Conservation (phyloP, 2,113 vertebrate species). For the Morone chrysops region DNA sequence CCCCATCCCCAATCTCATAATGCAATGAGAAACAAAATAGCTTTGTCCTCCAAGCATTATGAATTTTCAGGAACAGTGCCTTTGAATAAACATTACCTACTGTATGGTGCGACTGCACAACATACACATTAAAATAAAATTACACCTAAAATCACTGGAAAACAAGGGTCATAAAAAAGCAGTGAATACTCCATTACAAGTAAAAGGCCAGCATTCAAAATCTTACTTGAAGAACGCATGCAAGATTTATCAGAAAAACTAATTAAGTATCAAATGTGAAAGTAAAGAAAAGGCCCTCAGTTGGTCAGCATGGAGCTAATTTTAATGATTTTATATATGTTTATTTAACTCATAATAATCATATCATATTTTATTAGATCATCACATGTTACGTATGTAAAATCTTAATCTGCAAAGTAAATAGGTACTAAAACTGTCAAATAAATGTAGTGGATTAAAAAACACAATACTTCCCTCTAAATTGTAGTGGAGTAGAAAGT, state of each 20-base stretch:
- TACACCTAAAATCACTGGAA: background rate
- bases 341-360: too few relatives aligned
- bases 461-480: too few relatives aligned
- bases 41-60: slow-evolving; percentile 12
- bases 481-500: too few relatives aligned
- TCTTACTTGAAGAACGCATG: background rate
- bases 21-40: background rate
- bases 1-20: slow-evolving; percentile 3
- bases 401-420: too few relatives aligned
- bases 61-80: slow-evolving; percentile 11
- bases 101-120: background rate
- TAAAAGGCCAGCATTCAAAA: background rate
- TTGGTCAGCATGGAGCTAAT: too few relatives aligned
- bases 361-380: too few relatives aligned
- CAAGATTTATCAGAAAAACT: background rate
- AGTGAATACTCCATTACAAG: background rate
- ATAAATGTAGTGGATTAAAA: too few relatives aligned
- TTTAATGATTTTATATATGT: too few relatives aligned
- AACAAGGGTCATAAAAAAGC: background rate
- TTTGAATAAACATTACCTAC: slow-evolving; percentile 9
- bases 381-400: too few relatives aligned
- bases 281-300: too few relatives aligned
- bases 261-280: background rate
- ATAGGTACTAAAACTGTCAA: too few relatives aligned
- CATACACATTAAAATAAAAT: background rate